These are phyloP conservation scores for Stenopsyche tienmushanensis DNA, from an alignment of 1,140 invertebrate genomes.

Conservation along the genomic window DNA sequence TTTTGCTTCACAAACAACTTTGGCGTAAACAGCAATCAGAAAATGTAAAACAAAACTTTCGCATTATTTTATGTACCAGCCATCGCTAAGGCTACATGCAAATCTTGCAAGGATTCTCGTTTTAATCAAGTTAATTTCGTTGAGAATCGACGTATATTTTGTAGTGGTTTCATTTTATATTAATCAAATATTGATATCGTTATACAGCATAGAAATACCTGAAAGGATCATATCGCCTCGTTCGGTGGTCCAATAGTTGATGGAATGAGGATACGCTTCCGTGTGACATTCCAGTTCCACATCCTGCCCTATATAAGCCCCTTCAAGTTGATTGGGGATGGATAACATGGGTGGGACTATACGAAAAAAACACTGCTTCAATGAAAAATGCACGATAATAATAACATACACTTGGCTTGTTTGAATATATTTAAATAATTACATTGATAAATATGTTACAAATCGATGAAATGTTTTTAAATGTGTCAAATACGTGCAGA, in stretches of 20 bases:
- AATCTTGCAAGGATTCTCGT: neutral
- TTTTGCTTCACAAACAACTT: neutral
- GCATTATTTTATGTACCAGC: neutral
- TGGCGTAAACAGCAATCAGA: conserved; percentile 8
- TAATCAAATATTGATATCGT: neutral
- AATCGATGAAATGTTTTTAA: neutral
- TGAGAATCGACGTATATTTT: neutral
- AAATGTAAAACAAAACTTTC: conserved; percentile 2
- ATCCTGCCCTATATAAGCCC: conserved; percentile 58
- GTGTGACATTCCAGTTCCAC: conserved; percentile 59
- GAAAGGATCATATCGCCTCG: conserved; percentile 86
- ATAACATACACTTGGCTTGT: too few relatives aligned
- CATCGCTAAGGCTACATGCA: neutral
- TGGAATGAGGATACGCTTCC: conserved; percentile 58
- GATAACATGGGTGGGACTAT: conserved; percentile 60
- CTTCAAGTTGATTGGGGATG: conserved; percentile 60
- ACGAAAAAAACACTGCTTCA: neutral
- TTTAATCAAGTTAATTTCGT: neutral
- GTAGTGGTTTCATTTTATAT: neutral
- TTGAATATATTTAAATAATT: neutral
- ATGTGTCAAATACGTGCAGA: too few relatives aligned
- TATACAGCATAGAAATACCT: conserved; percentile 56
- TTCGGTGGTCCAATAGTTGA: conserved; percentile 69
- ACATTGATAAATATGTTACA: neutral
- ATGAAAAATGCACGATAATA: too few relatives aligned